Conservation (phyloP, 2,113 vertebrate genomes). For the Upupa epops region DNA sequence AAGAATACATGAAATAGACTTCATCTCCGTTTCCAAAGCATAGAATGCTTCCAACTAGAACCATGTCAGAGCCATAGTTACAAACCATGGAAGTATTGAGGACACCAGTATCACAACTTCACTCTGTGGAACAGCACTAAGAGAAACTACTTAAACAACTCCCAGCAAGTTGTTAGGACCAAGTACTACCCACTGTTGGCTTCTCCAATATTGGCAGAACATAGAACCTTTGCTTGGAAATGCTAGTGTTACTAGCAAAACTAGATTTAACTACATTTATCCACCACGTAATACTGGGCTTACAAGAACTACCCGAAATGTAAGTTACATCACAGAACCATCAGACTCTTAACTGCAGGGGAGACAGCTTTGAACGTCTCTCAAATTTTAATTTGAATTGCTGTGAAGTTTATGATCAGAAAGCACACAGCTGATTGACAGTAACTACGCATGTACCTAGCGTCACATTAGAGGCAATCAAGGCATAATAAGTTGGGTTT, state of each 20-base stretch:
- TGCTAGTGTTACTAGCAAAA: too few relatives aligned
- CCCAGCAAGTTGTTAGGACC: neutral
- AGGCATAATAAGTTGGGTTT: neutral
- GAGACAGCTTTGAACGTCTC: neutral
- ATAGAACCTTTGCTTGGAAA: neutral
- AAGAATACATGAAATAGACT: neutral
- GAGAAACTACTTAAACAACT: neutral
- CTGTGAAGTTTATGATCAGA: neutral
- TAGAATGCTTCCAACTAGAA: neutral
- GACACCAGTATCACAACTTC: neutral
- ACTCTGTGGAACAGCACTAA: neutral
- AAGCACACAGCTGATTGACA: neutral
- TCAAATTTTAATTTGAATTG: neutral
- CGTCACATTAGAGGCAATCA: neutral
- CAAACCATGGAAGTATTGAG: neutral
- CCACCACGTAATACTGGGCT: neutral
- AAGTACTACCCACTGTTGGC: neutral
- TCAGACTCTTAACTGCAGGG: neutral
- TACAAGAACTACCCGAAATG: neutral
- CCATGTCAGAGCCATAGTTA: neutral
- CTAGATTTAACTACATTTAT: neutral
- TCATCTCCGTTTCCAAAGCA: neutral
- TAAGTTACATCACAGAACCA: neutral
- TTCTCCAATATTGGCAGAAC: neutral
- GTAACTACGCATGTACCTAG: neutral